Base-by-base conservation (phyloP, 2,888 invertebrate genomes). In the Strigamia crassipes region DNA sequence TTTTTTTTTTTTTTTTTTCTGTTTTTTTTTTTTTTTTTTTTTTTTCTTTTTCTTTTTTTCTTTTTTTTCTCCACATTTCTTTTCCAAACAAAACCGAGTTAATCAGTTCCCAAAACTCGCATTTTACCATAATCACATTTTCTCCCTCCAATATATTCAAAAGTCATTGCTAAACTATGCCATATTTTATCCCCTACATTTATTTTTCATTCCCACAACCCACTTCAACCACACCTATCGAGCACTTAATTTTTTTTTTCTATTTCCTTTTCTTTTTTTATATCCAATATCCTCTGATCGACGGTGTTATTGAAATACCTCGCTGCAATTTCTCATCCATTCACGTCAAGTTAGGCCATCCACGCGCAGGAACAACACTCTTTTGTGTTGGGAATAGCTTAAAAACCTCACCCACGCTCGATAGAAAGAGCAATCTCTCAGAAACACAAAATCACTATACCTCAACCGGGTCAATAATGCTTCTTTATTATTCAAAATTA, bases 281-380 rank as follows among this genome's bases (percentile, higher is more conserved):
- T 73, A 27, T 73, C 73, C 73, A 73, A 73, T 73, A 73, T 73
- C 31, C 73, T n/a, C 73, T 73, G 73, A 73, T 73, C 73, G 73
- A 73, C 73, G 73, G 23, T 31, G 73, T 73, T 73, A 73, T 73
- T 73, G 73, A 73, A 73, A 73, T 73, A 73, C 73, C 73, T 73
- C 31, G 27, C 73, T 73, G 73, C 73, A 73, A 73, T 73, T 73
- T 73, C 73, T 73, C 73, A 73, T 73, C 73, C 66, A 31, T 73
- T 73, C 73, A 73, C 73, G 73, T 73, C 73, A 73, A 73, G 73
- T 73, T 73, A 73, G 73, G 73, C 8, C 73, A 31, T 73, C 73
- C 73, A 73, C 73, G 73, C 73, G 8, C 27, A 73, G 31, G 73
- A 73, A 73, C 73, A 73, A 73, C 73, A 73, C 73, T 73, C 73